Evolutionary conservation across 2,113 vertebrate genomes (phyloP), one percentile per base, ranked within the genome.

Genomic region (Crypturellus undulatus): DNA sequence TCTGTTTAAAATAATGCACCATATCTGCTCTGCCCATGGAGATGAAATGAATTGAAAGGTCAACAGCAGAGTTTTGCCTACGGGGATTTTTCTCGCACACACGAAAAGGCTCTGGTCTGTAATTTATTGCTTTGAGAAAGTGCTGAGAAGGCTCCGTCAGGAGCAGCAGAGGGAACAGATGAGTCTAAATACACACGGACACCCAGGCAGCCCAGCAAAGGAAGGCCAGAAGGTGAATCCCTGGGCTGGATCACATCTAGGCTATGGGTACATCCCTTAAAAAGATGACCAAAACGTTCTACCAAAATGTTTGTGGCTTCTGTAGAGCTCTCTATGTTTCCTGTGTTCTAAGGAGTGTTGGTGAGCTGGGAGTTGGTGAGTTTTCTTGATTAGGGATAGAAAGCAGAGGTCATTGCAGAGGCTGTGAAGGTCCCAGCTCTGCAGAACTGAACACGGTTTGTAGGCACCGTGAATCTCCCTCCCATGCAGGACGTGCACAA

Each of bases 111-210:
- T 75, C 21, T 43, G 68, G 60, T 77, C 34, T 88, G 28, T 94
- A 79, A 90, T 92, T 70, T 93, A 49, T 63, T 60, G 65, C 87
- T 84, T 43, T 87, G 69, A 47, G 42, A 83, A 91, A 88, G 30
- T 26, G 62, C 86, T 71, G 84, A 94, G 78, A 81, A 64, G 42
- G 28, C 84, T 87, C 60, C 77, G 17, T 18, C 19, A 5, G 87
- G 51, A n/a, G 40, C 58, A 87, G 36, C 54, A 9, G 3, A 40
- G 54, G 71, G 79, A 30, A 93, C 82, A 70, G 71, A 70, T 4
- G 30, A 64, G 62, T 87, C 77, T 82, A 59, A 17, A 43, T 45
- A 19, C 40, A 73, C 67, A 77, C 60, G 21, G 30, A 9, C 15
- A 30, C 36, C 12, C 56, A 91, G 60, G 70, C 8, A 77, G 2